Evolutionary conservation across 2,113 vertebrate genomes (phyloP).

Genomic region (Otocyon megalotis): DNA sequence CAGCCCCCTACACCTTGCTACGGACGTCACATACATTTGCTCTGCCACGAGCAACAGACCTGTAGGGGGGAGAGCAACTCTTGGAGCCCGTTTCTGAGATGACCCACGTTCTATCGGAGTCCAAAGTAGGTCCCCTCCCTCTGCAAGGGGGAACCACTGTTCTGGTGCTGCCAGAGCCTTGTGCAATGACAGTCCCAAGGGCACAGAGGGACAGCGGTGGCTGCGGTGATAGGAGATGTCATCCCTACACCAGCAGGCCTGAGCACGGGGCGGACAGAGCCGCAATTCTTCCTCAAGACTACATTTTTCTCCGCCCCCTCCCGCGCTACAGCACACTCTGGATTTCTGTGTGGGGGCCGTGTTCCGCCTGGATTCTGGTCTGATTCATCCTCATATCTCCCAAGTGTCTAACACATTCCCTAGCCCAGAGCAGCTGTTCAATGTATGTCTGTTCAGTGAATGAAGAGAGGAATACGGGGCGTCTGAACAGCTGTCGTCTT

Average conservation of each 20-base stretch:
- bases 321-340: background rate
- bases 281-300: background rate
- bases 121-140: background rate
- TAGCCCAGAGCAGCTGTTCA: constrained; percentile 65
- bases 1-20: background rate
- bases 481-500: constrained; percentile 66
- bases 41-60: background rate
- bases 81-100: background rate
- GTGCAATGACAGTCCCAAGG: background rate
- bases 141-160: background rate
- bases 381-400: constrained; percentile 58
- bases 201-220: background rate
- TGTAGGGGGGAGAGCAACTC: background rate
- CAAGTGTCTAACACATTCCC: constrained; percentile 66
- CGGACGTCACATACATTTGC: background rate
- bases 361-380: background rate
- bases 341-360: background rate
- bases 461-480: constrained; percentile 22
- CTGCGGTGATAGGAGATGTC: background rate
- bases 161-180: background rate
- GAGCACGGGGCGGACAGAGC: background rate
- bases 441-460: constrained; percentile 70
- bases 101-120: background rate
- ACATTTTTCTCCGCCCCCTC: accelerated
- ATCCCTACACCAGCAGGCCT: background rate